Evolutionary conservation across 2,113 vertebrate genomes (phyloP).

Genomic region (Polyodon spathula): DNA sequence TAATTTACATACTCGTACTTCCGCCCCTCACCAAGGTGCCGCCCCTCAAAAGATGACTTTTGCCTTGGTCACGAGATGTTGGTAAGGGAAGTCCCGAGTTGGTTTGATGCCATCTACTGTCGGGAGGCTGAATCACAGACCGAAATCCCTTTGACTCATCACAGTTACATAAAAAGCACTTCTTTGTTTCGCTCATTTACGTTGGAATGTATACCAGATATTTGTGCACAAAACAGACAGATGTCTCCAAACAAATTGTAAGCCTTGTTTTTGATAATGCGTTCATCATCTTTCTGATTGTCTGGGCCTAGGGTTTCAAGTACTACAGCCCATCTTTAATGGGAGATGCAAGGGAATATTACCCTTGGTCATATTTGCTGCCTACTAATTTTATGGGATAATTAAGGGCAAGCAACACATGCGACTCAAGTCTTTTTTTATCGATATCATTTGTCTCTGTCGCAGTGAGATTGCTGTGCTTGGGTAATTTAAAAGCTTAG

Average conservation of each 20-base stretch:
- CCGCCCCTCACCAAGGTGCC: no score
- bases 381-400: constrained; percentile 1
- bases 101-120: no score
- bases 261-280: background rate
- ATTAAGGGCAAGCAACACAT: background rate
- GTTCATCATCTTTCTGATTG: background rate
- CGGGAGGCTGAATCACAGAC: no score
- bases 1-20: no score
- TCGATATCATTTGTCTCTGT: background rate
- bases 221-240: background rate
- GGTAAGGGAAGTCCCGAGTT: no score
- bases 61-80: no score
- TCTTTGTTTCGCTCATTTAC: background rate
- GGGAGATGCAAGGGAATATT: background rate
- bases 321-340: background rate
- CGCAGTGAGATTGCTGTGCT: background rate
- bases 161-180: background rate
- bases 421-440: background rate
- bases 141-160: no score
- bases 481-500: background rate
- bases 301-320: background rate
- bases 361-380: background rate
- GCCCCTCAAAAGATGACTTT: no score
- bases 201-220: background rate
- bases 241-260: background rate